These are phyloP conservation scores for Takifugu ocellatus DNA, from an alignment of 2,797 vertebrate species.

Conservation along the genomic window DNA sequence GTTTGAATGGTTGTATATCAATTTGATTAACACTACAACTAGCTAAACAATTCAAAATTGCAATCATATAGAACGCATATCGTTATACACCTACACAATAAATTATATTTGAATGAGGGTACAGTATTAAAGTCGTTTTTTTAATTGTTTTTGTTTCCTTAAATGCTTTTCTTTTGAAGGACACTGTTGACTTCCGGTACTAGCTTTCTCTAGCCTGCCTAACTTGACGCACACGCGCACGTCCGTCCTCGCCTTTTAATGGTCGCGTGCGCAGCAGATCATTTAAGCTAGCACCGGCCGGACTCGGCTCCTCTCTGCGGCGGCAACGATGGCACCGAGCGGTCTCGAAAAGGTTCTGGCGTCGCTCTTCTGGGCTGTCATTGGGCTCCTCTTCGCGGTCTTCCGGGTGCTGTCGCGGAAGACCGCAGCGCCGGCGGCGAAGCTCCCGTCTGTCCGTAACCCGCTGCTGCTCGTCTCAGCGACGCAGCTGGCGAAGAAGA, in stretches of 20 bases:
- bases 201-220: too few relatives aligned
- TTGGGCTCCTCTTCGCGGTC: slow-evolving; percentile 26
- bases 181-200: neutral
- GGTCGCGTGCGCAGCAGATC: neutral
- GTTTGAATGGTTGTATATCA: too few relatives aligned
- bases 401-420: slow-evolving; percentile 46
- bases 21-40: too few relatives aligned
- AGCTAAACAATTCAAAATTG: too few relatives aligned
- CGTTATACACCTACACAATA: too few relatives aligned
- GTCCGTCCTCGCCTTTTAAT: neutral
- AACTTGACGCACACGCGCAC: neutral
- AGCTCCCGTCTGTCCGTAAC: slow-evolving; percentile 55
- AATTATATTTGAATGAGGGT: too few relatives aligned
- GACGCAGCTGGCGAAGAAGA: slow-evolving; percentile 70
- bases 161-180: neutral
- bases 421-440: slow-evolving; percentile 13
- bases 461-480: slow-evolving; percentile 66
- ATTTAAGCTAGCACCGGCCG: neutral
- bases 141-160: neutral
- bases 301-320: neutral
- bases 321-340: slow-evolving; percentile 54
- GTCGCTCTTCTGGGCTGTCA: slow-evolving; percentile 33
- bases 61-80: too few relatives aligned
- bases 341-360: slow-evolving; percentile 34
- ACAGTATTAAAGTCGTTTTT: neutral